A percentile compares a stretch with the other conserved stretches of the same genome.
Conservation (phyloP, 2,888 invertebrate genomes). For the Microchrysa polita region DNA sequence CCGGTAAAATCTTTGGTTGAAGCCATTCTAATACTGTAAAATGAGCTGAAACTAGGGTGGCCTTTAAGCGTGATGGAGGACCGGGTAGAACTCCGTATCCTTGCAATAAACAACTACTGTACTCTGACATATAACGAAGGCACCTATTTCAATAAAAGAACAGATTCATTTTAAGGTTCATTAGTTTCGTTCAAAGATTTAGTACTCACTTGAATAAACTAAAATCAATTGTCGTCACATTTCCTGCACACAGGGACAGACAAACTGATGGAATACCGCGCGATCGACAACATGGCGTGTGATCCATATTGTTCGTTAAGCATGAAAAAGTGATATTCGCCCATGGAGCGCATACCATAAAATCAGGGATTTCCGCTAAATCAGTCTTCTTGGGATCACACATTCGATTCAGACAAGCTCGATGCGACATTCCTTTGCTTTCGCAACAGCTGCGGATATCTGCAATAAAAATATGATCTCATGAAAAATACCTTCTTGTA, state of each 20-base stretch:
- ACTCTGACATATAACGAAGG: conserved; percentile 82
- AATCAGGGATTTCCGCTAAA: conserved; percentile 70
- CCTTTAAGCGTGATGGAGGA: conserved; percentile 74
- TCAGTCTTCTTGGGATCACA: conserved; percentile 77
- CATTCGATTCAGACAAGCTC: conserved; percentile 78
- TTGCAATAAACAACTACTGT: conserved; percentile 83
- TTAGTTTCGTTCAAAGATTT: background rate
- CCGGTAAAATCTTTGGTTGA: conserved; percentile 74
- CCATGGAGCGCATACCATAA: conserved; percentile 92
- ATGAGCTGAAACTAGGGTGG: conserved; percentile 78
- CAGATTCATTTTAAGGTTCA: background rate
- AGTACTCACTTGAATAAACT: conserved; percentile 81
- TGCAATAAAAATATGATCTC: background rate
- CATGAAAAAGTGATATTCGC: conserved; percentile 83
- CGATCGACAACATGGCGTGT: conserved; percentile 80
- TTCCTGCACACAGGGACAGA: conserved; percentile 80
- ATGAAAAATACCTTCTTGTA: background rate
- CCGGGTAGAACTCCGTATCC: conserved; percentile 86
- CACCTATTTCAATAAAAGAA: conserved; percentile 66
- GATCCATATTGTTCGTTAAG: conserved; percentile 81
- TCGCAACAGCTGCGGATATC: conserved; percentile 80
- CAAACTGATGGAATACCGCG: conserved; percentile 80
- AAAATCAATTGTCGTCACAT: conserved; percentile 80
- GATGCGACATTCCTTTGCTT: conserved; percentile 76
- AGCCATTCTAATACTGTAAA: conserved; percentile 85